These are phyloP conservation scores for Gasterosteus aculeatus DNA, from an alignment of 2,113 vertebrate genomes.

Conservation along the genomic window DNA sequence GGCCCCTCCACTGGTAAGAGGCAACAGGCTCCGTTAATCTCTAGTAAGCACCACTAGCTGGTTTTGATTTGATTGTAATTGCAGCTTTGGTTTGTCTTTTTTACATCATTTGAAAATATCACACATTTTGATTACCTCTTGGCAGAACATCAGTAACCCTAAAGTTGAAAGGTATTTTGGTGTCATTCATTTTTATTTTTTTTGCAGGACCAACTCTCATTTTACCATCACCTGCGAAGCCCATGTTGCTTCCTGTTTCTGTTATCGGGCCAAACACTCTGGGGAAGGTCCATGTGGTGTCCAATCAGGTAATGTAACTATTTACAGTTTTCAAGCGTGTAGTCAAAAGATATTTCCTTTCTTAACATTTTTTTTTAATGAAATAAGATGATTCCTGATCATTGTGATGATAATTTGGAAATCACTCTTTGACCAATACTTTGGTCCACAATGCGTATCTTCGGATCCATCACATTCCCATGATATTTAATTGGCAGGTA, in stretches of 20 bases:
- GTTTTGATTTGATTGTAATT: background rate
- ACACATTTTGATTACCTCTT: no score
- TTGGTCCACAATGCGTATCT: background rate
- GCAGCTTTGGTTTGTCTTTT: background rate
- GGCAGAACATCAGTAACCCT: no score
- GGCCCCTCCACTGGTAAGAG: constrained; percentile 86
- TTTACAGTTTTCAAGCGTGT: background rate
- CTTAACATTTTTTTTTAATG: background rate
- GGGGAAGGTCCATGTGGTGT: constrained; percentile 83
- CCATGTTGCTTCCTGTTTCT: constrained; percentile 91
- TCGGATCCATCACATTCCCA: background rate
- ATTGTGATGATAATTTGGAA: background rate
- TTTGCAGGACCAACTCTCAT: constrained; percentile 90
- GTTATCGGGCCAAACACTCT: constrained; percentile 86
- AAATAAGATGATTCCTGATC: background rate
- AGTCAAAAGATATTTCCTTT: background rate
- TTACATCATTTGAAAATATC: background rate
- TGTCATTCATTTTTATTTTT: background rate
- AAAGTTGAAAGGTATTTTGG: background rate
- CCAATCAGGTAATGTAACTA: constrained; percentile 85
- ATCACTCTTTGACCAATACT: background rate
- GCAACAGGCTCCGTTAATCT: background rate
- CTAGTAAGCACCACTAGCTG: background rate
- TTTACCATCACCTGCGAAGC: constrained; percentile 89
- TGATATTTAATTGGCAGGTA: background rate